Evolutionary conservation across 2,888 invertebrate genomes (phyloP).

Genomic region (Lepidocyrtoides sp.): DNA sequence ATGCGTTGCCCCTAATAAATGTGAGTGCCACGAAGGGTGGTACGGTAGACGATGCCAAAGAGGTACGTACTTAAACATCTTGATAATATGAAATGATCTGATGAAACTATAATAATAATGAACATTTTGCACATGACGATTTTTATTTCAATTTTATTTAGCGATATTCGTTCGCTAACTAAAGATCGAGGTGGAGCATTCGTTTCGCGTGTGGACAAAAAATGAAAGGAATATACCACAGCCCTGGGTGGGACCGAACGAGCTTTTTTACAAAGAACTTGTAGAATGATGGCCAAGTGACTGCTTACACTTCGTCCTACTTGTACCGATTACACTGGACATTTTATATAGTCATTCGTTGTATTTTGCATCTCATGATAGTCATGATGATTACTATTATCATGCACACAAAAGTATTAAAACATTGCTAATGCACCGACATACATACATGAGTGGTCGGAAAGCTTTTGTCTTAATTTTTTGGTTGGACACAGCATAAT

Average conservation of each 20-base stretch:
- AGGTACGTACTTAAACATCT: too few species aligned
- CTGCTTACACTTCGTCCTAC: too few species aligned
- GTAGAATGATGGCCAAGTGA: too few species aligned
- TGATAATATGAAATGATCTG: too few species aligned
- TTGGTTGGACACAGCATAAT: too few species aligned
- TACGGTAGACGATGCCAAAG: conserved; percentile 93
- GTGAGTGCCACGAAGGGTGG: conserved; percentile 94
- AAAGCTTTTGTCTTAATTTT: too few species aligned
- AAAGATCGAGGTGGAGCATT: not conserved
- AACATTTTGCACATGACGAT: too few species aligned
- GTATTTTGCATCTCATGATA: conserved; percentile 39
- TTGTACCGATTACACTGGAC: conserved; percentile 1
- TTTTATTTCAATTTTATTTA: conserved; percentile 43
- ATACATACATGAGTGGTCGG: not conserved
- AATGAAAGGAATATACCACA: not conserved
- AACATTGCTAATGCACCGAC: conserved; percentile 9
- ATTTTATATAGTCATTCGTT: conserved; percentile 26
- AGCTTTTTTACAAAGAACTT: too few species aligned
- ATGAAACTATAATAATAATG: too few species aligned
- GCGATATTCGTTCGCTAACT: conserved; percentile 72
- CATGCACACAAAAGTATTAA: conserved; percentile 46
- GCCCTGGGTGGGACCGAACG: too few species aligned
- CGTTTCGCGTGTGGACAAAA: not conserved
- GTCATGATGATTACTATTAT: not conserved
- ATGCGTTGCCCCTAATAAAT: conserved; percentile 90